These are phyloP conservation scores for Celastrina argiolus DNA, from an alignment of 2,888 invertebrate genomes.

Conservation along the genomic window DNA sequence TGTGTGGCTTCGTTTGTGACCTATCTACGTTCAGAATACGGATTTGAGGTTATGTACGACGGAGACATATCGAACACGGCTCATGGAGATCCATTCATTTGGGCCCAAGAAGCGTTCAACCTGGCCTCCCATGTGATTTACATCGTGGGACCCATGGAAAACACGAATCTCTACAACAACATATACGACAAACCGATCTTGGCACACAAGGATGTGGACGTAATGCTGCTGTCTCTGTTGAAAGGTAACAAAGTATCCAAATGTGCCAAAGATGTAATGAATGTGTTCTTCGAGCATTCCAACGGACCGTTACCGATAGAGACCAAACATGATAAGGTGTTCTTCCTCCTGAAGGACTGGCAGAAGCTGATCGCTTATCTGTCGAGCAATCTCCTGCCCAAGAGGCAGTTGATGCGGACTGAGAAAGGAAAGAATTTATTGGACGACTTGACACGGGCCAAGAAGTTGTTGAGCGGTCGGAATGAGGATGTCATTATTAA, in stretches of 20 bases:
- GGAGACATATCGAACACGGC: conserved; percentile 55
- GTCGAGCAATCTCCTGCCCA: conserved; percentile 61
- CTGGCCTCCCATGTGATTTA: conserved; percentile 57
- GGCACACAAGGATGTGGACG: conserved; percentile 54
- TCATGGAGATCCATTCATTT: conserved; percentile 60
- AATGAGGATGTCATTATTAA: conserved; percentile 47
- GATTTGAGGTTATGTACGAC: conserved; percentile 61
- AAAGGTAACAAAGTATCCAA: conserved; percentile 42
- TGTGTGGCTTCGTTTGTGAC: conserved; percentile 59
- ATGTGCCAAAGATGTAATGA: conserved; percentile 52
- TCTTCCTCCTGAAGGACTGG: conserved; percentile 61
- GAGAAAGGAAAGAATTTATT: conserved; percentile 61
- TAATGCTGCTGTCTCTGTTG: conserved; percentile 49
- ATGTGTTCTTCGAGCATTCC: conserved; percentile 64
- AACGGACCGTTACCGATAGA: conserved; percentile 55
- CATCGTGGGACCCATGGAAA: conserved; percentile 58
- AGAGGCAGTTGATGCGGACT: conserved; percentile 57
- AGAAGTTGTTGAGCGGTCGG: conserved; percentile 52
- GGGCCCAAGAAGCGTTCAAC: conserved; percentile 59
- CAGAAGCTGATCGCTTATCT: conserved; percentile 61
- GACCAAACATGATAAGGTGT: conserved; percentile 50
- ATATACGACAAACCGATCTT: conserved; percentile 66
- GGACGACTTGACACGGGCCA: conserved; percentile 61
- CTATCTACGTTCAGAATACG: conserved; percentile 60
- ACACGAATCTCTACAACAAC: conserved; percentile 50